These are phyloP conservation scores for Lepidochitona cinerea DNA, from an alignment of 2,888 invertebrate species.

Conservation along the genomic window DNA sequence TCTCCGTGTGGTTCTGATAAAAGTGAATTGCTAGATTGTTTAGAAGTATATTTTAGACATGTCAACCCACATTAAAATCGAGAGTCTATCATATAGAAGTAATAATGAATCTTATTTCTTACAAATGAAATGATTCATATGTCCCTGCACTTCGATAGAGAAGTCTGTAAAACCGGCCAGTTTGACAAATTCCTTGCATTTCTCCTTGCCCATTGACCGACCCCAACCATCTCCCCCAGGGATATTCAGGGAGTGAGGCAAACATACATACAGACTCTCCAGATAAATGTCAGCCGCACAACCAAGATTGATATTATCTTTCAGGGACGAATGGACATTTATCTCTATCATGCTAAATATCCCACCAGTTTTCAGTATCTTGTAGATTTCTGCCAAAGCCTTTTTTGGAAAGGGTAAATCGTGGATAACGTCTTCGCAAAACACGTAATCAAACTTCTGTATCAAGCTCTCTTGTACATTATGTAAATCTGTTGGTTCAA, in stretches of 20 bases:
- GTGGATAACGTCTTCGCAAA: constrained; percentile 24
- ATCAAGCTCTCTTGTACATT: constrained; percentile 15
- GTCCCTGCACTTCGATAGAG: background rate
- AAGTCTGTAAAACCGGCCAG: background rate
- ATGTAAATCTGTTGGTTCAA: constrained; percentile 24
- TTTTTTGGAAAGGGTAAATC: constrained; percentile 28
- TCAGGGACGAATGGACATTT: constrained; percentile 13
- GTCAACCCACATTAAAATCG: too few species aligned
- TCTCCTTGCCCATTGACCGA: background rate
- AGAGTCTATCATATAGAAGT: too few species aligned
- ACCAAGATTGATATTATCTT: background rate
- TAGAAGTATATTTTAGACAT: too few species aligned
- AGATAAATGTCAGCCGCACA: background rate
- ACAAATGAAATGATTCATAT: background rate
- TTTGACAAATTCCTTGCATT: background rate
- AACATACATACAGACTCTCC: background rate
- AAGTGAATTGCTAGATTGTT: too few species aligned
- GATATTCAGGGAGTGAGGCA: background rate
- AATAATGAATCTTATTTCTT: background rate
- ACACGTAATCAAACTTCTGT: constrained; percentile 21
- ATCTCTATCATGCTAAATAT: constrained; percentile 22
- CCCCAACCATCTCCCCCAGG: background rate
- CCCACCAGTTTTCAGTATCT: constrained; percentile 24
- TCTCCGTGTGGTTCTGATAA: too few species aligned
- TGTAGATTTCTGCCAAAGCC: constrained; percentile 20